Evolutionary conservation across 1,140 invertebrate genomes (phyloP).

Genomic region (Pectinophora gossypiella): DNA sequence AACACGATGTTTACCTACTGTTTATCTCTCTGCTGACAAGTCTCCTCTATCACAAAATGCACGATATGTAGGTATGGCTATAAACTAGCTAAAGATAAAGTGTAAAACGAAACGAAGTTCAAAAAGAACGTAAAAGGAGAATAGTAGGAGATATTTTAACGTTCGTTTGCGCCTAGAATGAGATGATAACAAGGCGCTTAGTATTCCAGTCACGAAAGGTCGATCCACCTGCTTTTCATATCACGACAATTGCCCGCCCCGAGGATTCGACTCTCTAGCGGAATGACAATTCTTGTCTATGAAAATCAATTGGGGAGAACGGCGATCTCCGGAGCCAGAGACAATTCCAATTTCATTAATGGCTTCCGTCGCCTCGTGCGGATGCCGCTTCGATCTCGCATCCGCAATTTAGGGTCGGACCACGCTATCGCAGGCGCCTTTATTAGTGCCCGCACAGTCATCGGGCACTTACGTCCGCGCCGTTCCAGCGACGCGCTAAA

Average conservation of each 20-base stretch:
- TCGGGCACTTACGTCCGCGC: neutral
- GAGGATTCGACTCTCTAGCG: constrained; percentile 45
- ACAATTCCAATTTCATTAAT: constrained; percentile 56
- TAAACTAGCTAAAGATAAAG: too few relatives aligned
- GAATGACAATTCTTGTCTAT: constrained; percentile 61
- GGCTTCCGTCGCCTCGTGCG: constrained; percentile 34
- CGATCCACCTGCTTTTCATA: constrained; percentile 69
- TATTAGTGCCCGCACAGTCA: neutral
- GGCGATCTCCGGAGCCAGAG: constrained; percentile 27
- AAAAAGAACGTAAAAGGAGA: constrained; percentile 36
- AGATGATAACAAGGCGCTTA: constrained; percentile 65
- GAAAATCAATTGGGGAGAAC: constrained; percentile 59
- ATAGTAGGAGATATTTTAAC: constrained; percentile 37
- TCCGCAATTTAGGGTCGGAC: constrained; percentile 14
- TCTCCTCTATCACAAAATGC: too few relatives aligned
- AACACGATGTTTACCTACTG: too few relatives aligned
- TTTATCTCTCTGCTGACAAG: too few relatives aligned
- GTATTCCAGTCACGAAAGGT: constrained; percentile 58
- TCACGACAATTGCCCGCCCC: constrained; percentile 62
- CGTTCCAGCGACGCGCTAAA: neutral
- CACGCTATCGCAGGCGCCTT: neutral
- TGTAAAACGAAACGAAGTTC: constrained; percentile 34
- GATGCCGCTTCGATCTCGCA: constrained; percentile 17
- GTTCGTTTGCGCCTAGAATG: constrained; percentile 43
- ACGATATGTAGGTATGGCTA: too few relatives aligned